Conservation (phyloP, 1,140 invertebrate genomes). For the Temnothorax curvispinosus region DNA sequence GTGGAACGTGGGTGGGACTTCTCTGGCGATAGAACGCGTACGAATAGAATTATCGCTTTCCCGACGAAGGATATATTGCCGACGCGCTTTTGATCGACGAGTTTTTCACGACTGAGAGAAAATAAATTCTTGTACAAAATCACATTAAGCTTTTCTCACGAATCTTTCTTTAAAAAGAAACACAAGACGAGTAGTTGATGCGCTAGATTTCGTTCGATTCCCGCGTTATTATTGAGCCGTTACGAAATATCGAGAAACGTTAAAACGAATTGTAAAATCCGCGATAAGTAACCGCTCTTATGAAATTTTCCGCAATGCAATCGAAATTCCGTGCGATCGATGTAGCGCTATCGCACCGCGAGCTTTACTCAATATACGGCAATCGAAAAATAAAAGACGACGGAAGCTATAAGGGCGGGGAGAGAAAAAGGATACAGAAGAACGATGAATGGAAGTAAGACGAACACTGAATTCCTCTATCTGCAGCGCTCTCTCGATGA, state of each 20-base stretch:
- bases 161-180: too few relatives aligned
- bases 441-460: conserved; percentile 52
- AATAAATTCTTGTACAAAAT: conserved; percentile 7
- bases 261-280: conserved; percentile 19
- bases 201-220: background rate
- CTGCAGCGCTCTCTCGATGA: conserved; percentile 39
- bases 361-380: conserved; percentile 44
- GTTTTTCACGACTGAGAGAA: background rate
- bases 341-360: background rate
- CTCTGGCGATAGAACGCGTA: background rate
- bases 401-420: background rate
- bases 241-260: background rate
- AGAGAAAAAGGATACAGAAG: conserved; percentile 4
- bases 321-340: conserved; percentile 16
- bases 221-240: background rate
- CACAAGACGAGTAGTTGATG: background rate
- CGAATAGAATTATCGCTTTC: background rate
- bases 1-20: background rate
- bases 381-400: conserved; percentile 41
- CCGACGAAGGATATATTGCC: background rate
- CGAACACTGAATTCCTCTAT: conserved; percentile 46
- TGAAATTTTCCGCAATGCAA: conserved; percentile 20
- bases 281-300: conserved; percentile 32
- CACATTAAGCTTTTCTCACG: background rate
- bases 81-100: background rate